Conservation (phyloP, 1,140 invertebrate species). For the Mercenaria mercenaria region DNA sequence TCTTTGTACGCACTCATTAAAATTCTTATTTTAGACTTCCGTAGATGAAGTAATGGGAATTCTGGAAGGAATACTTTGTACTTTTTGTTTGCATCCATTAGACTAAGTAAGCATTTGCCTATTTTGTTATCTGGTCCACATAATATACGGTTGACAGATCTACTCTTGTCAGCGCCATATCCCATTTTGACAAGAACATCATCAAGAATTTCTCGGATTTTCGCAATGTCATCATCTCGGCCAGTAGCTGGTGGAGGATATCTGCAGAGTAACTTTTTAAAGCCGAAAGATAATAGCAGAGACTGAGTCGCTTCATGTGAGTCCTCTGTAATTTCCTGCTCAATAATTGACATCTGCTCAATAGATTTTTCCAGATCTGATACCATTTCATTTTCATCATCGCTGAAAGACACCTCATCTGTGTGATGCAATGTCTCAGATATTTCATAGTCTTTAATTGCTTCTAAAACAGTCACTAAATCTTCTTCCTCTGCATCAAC, state of each 20-base stretch:
- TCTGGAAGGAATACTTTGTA: conserved; percentile 23
- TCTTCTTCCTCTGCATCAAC: neutral
- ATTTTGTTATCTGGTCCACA: conserved; percentile 27
- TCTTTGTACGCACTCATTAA: conserved; percentile 26
- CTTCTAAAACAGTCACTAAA: neutral
- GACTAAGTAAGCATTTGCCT: neutral
- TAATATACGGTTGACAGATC: neutral
- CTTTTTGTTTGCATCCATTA: neutral
- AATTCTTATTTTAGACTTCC: conserved; percentile 1
- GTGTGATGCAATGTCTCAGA: neutral
- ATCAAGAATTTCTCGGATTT: conserved; percentile 21
- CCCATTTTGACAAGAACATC: neutral
- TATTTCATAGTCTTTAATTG: neutral
- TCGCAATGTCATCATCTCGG: neutral
- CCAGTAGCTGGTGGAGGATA: conserved; percentile 4
- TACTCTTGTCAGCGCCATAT: neutral
- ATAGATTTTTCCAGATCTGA: conserved; percentile 31
- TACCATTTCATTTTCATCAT: neutral
- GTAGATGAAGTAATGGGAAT: neutral
- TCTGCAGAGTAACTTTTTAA: conserved; percentile 11
- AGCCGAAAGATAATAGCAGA: neutral
- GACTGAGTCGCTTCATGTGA: neutral
- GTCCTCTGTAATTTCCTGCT: neutral
- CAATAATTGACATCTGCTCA: neutral
- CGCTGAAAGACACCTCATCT: no score